phyloP scores from a whole-genome alignment of 2,888 invertebrate genomes.

The Myopa tessellatipennis region DNA sequence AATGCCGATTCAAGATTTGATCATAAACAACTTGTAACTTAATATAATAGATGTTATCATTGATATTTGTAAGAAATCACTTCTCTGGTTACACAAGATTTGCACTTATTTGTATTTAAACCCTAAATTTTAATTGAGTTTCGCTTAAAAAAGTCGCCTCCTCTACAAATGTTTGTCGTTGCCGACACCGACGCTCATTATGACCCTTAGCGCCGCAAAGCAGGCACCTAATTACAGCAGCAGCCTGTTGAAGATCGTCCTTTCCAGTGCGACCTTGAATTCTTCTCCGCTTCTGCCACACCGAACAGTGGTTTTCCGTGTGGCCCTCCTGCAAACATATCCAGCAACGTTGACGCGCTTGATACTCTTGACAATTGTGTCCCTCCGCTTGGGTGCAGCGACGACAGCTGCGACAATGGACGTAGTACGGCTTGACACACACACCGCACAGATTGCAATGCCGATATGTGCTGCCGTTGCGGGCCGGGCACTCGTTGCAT shows the following conservation, averaged over 20 bases:
- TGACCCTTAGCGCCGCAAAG: slow-evolving; percentile 48
- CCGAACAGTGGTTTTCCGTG: slow-evolving; percentile 58
- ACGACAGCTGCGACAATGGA: slow-evolving; percentile 80
- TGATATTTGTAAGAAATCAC: too few species aligned
- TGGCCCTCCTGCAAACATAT: slow-evolving; percentile 63
- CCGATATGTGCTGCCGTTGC: slow-evolving; percentile 77
- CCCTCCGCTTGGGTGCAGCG: slow-evolving; percentile 72
- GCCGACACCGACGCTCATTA: slow-evolving; percentile 48
- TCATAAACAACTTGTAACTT: too few species aligned
- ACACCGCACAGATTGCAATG: slow-evolving; percentile 76
- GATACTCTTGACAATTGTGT: slow-evolving; percentile 71
- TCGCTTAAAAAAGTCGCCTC: slow-evolving; percentile 50
- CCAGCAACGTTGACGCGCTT: slow-evolving; percentile 62
- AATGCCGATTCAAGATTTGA: too few species aligned
- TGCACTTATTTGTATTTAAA: neutral
- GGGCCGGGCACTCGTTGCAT: slow-evolving; percentile 80
- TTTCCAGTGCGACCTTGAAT: slow-evolving; percentile 12
- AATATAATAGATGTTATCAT: too few species aligned
- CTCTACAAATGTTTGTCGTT: slow-evolving; percentile 46
- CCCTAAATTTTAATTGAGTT: slow-evolving; percentile 41
- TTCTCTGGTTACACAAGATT: too few species aligned
- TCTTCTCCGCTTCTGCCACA: slow-evolving; percentile 45
- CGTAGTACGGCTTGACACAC: slow-evolving; percentile 88
- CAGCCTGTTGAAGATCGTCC: slow-evolving; percentile 17
- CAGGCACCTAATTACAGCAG: slow-evolving; percentile 45